phyloP scores from a whole-genome alignment of 2,888 invertebrate genomes.

The Drosophila recens region DNA sequence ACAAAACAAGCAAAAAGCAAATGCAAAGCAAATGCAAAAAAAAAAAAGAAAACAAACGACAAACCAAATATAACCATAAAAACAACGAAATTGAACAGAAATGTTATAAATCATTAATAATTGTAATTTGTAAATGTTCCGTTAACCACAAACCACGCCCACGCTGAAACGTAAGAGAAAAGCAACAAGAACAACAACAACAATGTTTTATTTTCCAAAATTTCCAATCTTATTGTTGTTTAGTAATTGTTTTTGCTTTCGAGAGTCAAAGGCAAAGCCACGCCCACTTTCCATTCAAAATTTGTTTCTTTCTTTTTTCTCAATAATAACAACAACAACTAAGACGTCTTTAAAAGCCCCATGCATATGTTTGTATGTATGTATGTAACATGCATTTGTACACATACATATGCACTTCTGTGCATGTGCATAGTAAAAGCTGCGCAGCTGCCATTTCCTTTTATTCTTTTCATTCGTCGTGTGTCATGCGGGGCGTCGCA shows the following conservation, averaged over 20 bases:
- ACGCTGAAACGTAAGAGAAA: slow-evolving; percentile 71
- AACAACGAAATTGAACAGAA: slow-evolving; percentile 65
- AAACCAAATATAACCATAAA: slow-evolving; percentile 52
- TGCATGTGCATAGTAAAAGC: slow-evolving; percentile 39
- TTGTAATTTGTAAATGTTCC: slow-evolving; percentile 60
- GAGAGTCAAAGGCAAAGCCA: slow-evolving; percentile 27
- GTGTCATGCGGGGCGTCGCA: slow-evolving; percentile 53
- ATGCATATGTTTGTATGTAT: slow-evolving; percentile 21
- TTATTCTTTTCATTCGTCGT: slow-evolving; percentile 20
- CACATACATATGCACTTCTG: neutral
- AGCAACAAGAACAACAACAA: slow-evolving; percentile 28
- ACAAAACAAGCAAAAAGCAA: slow-evolving; percentile 50
- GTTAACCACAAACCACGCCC: slow-evolving; percentile 67
- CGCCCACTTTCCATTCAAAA: slow-evolving; percentile 41
- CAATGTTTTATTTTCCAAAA: slow-evolving; percentile 31
- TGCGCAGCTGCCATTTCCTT: slow-evolving; percentile 48
- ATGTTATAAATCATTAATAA: slow-evolving; percentile 75
- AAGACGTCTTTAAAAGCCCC: slow-evolving; percentile 21
- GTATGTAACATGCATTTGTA: slow-evolving; percentile 8
- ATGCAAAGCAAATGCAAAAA: slow-evolving; percentile 23
- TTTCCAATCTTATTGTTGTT: slow-evolving; percentile 21
- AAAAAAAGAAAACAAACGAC: slow-evolving; percentile 21
- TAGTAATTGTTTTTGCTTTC: slow-evolving; percentile 23
- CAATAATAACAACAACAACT: slow-evolving; percentile 26
- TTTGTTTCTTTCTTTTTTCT: slow-evolving; percentile 1